Evolutionary conservation across 2,888 invertebrate species (phyloP), one percentile per base, ranked within the genome.

Genomic region (Plagiodera versicolora): DNA sequence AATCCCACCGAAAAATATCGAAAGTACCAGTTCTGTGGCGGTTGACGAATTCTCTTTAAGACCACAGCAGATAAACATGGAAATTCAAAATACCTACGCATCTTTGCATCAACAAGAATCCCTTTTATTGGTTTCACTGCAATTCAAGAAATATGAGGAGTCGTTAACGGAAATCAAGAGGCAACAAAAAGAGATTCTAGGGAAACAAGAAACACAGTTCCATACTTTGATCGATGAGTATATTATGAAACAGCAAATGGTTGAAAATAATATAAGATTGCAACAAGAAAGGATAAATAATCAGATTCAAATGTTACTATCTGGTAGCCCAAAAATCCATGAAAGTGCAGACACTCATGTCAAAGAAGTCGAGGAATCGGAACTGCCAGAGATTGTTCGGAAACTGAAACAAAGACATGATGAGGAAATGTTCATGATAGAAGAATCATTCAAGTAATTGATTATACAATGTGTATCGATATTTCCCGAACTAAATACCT

Each of bases 101-200:
- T 84, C 83, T 58, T 76, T 87, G 61, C 86, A 87, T 65, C 85
- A 87, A 67, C 87, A 87, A 71, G 87, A 87, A 74, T 83, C 86
- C 0, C 86, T 87, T 68, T 68, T 87, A 48, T 79, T 86, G 80
- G 82, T 86, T 46, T 86, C 86, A 8, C 74, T 87, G 65, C 86
- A 87, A 67, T 74, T 87, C 56, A 86, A 86, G 72, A 86, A 86
- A 44, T 86, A 87, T 68, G 87, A 87, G 71, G 85, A 87, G 68
- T 84, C 82, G 72, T 77, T 87, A 32, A 81, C 82, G 5, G 82
- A 83, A 19, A 82, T 87, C 76, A 85, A 85, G 70, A 69, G 82
- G 79, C 80, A 83, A 4, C 85, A 86, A 65, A 84, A 85, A 59
- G 82, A 83, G 4, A 84, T 86, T 63, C 76, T 84, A 16, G 68